phyloP scores from a whole-genome alignment of 2,888 invertebrate genomes.

The Aproaerema taeniolella region DNA sequence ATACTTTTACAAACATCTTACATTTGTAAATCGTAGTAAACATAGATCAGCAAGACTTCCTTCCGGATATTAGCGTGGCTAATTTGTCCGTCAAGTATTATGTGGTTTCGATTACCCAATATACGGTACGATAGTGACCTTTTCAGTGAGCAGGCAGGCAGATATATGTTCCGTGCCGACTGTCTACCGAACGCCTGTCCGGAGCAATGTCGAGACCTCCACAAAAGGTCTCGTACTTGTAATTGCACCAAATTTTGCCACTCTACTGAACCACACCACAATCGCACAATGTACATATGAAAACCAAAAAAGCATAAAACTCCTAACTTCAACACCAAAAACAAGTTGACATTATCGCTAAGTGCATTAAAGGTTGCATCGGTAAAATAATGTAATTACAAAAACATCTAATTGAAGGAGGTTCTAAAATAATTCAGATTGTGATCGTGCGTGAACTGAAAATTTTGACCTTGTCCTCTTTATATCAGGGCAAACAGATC shows the following conservation, averaged over 20 bases:
- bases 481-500: conserved; percentile 50
- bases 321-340: not conserved
- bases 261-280: no score
- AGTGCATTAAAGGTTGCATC: not conserved
- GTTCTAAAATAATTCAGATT: conserved; percentile 50
- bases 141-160: conserved; percentile 1
- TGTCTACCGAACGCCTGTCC: not conserved
- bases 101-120: not conserved
- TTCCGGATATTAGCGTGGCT: no score
- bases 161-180: not conserved
- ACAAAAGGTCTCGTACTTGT: conserved; percentile 1
- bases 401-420: conserved; percentile 35
- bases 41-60: no score
- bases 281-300: no score
- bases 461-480: conserved; percentile 58
- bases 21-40: no score
- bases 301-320: not conserved
- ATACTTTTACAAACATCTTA: no score
- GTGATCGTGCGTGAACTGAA: conserved; percentile 51
- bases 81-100: not conserved
- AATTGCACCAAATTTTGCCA: not conserved
- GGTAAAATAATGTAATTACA: conserved; percentile 30
- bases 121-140: not conserved
- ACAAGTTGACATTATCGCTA: not conserved
- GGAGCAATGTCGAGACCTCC: conserved; percentile 7